Evolutionary conservation across 2,888 invertebrate genomes (phyloP), one percentile per base, ranked within the genome.

Genomic region (Hirtodrosophila confusa): DNA sequence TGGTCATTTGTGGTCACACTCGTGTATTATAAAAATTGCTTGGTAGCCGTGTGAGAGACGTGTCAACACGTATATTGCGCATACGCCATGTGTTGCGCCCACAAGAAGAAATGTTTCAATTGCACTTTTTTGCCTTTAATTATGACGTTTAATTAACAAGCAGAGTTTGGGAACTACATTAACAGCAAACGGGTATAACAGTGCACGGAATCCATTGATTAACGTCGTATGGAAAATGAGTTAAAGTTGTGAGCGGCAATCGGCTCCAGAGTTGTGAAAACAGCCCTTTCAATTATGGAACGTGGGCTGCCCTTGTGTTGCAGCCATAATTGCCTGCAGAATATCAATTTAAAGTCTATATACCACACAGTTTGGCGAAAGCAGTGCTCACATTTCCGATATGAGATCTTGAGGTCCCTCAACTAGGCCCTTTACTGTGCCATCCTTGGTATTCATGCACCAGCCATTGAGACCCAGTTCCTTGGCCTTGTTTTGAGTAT

Each of bases 401-500:
- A 95, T 82, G 79, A 93, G 92, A 0, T 88, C 75, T 48, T 90
- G 84, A 7, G 92, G 88, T 17, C 94, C 95, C 89, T 95, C 93
- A 36, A 95, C 78, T 39, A 92, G 78, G 9, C 95, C 95, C 63
- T 93, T 91, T 0, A 95, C 95, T 0, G 94, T 94, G 33, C 93
- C 94, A 10, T 90, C 78, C 0, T 90, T 80, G 0, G 94, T 95
- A 80, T 95, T 95, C 93, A 93, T 94, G 76, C 94, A 94, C 94
- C 94, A 95, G 39, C 95, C 95, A 60, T 90, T 92, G 0, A 95
- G 72, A 3, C 93, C 93, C 33, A 95, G 88, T 68, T 92, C 91
- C 58, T 92, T 92, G 0, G 93, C 94, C 84, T 93, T 92, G 50
- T 92, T 91, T 80, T 93, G 92, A 0, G 95, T 95, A 78, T 93